Conservation (phyloP, 92 coral and sea anemone species). For the Parazoanthus darwini region DNA sequence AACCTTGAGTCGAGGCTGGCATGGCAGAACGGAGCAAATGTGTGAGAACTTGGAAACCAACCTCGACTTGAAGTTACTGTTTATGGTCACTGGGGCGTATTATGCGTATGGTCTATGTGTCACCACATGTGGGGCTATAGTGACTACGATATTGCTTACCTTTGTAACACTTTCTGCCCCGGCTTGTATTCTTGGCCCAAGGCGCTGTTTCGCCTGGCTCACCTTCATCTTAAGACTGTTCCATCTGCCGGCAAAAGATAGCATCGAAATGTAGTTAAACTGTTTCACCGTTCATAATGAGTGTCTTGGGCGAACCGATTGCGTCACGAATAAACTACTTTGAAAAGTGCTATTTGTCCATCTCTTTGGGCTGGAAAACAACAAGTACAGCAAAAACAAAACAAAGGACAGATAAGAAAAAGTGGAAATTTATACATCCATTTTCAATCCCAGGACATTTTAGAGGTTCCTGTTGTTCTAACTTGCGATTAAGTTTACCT, state of each 20-base stretch:
- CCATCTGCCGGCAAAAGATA: slow-evolving; percentile 68
- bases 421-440: neutral
- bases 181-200: slow-evolving; percentile 98
- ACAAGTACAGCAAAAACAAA: neutral
- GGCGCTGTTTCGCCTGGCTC: slow-evolving; percentile 96
- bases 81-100: neutral
- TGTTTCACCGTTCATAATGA: neutral
- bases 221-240: slow-evolving; percentile 98
- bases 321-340: neutral
- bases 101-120: neutral
- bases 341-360: no score
- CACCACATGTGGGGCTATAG: neutral
- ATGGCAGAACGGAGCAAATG: no score
- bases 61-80: no score
- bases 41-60: no score
- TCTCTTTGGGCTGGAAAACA: neutral
- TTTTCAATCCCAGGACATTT: no score
- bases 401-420: no score
- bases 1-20: no score
- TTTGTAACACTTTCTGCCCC: slow-evolving; percentile 85
- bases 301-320: neutral
- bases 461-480: no score
- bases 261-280: neutral
- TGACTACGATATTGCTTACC: slow-evolving; percentile 48
- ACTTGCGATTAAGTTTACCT: no score